A percentile compares a stretch with the other conserved stretches of the same genome.
phyloP scores from a whole-genome alignment of 2,888 invertebrate genomes.

The Cerceris rybyensis region DNA sequence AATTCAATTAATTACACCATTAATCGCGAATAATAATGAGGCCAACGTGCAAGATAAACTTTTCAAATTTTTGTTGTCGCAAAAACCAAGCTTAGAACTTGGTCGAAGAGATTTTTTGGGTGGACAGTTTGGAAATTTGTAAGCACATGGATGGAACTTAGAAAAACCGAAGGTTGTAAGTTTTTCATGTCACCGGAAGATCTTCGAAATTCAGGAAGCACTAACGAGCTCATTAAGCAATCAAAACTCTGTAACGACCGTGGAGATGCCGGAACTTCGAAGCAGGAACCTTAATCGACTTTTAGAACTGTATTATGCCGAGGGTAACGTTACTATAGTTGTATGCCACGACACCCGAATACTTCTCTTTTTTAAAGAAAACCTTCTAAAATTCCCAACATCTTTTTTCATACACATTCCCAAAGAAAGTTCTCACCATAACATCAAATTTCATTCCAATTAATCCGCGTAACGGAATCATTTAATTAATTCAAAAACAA shows the following conservation, averaged over 20 bases:
- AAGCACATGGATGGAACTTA: neutral
- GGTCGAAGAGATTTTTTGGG: neutral
- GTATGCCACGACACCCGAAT: constrained; percentile 7
- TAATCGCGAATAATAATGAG: no score
- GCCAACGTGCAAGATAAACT: no score
- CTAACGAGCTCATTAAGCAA: constrained; percentile 54
- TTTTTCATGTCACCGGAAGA: constrained; percentile 31
- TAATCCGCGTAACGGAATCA: no score
- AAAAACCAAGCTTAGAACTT: no score
- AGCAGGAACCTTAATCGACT: constrained; percentile 39
- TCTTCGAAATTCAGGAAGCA: constrained; percentile 41
- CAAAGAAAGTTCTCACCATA: neutral
- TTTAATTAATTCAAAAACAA: no score
- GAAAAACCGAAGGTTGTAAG: constrained; percentile 7
- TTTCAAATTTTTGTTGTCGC: no score
- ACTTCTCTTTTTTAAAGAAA: neutral
- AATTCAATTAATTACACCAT: no score
- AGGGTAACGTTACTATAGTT: constrained; percentile 10
- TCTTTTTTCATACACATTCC: neutral
- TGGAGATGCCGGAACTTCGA: constrained; percentile 39
- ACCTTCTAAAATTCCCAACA: neutral
- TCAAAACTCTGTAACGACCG: constrained; percentile 48
- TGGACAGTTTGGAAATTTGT: neutral
- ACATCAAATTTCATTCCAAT: neutral
- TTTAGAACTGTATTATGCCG: constrained; percentile 31